Evolutionary conservation across 2,888 invertebrate genomes (phyloP), one percentile per base, ranked within the genome.

Genomic region (Lysandra bellargus): DNA sequence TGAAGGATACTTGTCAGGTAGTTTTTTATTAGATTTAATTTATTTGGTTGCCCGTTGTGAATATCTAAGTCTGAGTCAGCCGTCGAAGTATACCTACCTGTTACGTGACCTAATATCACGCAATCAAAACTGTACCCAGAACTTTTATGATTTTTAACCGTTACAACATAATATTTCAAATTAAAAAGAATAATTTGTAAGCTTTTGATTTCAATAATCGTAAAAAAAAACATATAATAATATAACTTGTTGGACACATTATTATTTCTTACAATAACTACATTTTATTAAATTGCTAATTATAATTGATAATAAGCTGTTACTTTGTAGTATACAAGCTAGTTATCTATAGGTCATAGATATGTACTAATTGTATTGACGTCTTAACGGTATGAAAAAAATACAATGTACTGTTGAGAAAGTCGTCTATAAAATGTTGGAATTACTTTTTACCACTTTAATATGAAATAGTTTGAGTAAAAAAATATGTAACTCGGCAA

Each of bases 321-420:
- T 33, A 69, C 69, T 69, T 69, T 69, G 69, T 69, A 33, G 33
- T 33, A 14, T 33, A 33, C 3, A 14, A 5, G 33, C 12, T 33
- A 14, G 69, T 69, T 69, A 69, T 69, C 69, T 69, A 14, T 33
- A 69, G 69, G 69, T 69, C 69, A 69, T 17, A 69, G 69, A 69
- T 33, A 44, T 44, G 44, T 44, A 33, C 33, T 23, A 23, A 23
- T 23, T 23, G 23, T 23, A 23, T 23, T 23, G 23, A 23, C 23
- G 23, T 23, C 23, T 53, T 12, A 23, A 23, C 23, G 23, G 23
- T 23, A 23, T 23, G 23, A 23, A 23, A 23, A 23, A 23, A 23
- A 23, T 23, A 23, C 23, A 23, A 23, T 23, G 23, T 23, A 23
- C 23, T 23, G 23, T 23, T 23, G 23, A 23, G 23, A 23, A 23